Percentiles rank a stretch among this genome's conserved stretches.
These are phyloP conservation scores for Cephus pygmeus DNA, from an alignment of 2,888 invertebrate species.

Conservation along the genomic window DNA sequence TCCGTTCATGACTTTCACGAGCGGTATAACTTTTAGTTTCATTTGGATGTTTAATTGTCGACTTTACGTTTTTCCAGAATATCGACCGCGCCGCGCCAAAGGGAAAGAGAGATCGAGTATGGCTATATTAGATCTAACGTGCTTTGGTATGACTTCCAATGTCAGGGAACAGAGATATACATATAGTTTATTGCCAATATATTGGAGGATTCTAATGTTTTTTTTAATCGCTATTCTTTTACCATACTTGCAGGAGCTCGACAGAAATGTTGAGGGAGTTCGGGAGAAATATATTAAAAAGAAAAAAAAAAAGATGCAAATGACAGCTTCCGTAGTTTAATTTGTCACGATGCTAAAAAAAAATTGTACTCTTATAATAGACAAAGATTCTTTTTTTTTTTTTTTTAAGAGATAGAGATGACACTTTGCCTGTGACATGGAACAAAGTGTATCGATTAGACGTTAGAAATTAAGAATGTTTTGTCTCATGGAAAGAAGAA, in stretches of 20 bases:
- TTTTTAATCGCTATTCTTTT: background rate
- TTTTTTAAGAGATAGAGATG: background rate
- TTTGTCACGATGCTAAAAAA: background rate
- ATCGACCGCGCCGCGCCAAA: slow-evolving; percentile 39
- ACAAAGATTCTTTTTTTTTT: background rate
- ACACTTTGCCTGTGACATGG: background rate
- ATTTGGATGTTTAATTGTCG: background rate
- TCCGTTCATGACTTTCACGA: background rate
- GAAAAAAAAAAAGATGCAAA: background rate
- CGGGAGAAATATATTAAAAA: background rate
- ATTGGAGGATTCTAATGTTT: background rate
- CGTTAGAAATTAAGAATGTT: background rate
- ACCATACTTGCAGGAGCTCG: background rate
- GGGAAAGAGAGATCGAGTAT: too few species aligned
- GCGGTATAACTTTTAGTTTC: background rate
- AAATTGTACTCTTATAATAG: background rate
- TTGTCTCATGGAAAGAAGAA: background rate
- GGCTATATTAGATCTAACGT: background rate
- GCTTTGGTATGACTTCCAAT: background rate
- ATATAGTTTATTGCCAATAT: background rate
- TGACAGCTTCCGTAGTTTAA: background rate
- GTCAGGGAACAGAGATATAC: background rate
- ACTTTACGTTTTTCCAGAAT: slow-evolving; percentile 48
- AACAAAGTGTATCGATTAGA: background rate
- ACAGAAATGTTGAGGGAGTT: background rate